Base-by-base conservation (phyloP, 1,140 invertebrate genomes). In the Drosophila ohnishii region DNA sequence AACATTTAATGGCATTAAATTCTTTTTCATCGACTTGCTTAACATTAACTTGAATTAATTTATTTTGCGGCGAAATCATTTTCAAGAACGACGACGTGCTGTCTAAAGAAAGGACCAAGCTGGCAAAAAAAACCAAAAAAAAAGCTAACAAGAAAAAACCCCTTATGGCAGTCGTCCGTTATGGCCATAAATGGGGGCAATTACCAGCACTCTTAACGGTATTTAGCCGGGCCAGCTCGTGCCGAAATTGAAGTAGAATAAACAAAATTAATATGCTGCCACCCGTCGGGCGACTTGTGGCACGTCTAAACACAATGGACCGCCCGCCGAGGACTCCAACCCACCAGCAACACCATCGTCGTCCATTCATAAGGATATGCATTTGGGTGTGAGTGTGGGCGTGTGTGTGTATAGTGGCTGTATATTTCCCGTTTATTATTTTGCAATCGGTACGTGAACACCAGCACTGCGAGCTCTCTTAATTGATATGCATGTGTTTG, bases 171-270 rank as follows among this genome's bases (percentile, higher is more conserved):
- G 14, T 62, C 25, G 42, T 3, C 50, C 53, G 42, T 69, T 76
- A 61, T 77, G 51, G 28, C 56, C 73, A 63, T 60, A 79, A 79
- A 72, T 72, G 60, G 47, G 7, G 66, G 57, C 79, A 72, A 82
- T 86, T 76, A 79, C 83, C 70, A 79, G 73, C 78, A 72, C 75
- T 60, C 51, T 60, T 60, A 66, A 66, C 62, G 55, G 61, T 53
- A 74, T 65, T 75, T 74, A 62, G 53, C 2, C 39, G 32, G 28
- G 2, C 45, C 69, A 48, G 35, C 45, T 39, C 53, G 53, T 47
- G 37, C 62, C 28, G 14, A 66, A 53, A 42, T 44, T 40, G 40
- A 57, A 57, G 42, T 63, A 40, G 44, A 66, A 78, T 63, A 77
- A 69, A 74, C 55, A 73, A 74, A 78, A 85, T 75, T 70, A 75